Evolutionary conservation across 2,797 vertebrate species (phyloP).

Genomic region (Pantherophis alleghaniensis): DNA sequence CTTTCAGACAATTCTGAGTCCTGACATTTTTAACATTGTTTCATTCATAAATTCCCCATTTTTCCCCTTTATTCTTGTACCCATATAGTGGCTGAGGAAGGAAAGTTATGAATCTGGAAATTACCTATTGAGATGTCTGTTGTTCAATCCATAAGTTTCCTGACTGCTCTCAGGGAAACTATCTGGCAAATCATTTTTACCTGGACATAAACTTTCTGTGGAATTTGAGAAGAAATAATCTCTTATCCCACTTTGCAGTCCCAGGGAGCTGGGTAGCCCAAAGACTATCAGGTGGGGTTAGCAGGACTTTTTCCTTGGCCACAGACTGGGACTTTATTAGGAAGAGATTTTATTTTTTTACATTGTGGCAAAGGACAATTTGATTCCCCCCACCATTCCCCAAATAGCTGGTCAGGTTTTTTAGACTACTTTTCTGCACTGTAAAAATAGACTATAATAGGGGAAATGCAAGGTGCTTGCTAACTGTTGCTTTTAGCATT

Average conservation of each 20-base stretch:
- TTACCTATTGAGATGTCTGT: background rate
- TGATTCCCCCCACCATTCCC: background rate
- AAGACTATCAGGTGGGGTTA: background rate
- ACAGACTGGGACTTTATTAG: background rate
- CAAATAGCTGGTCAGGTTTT: background rate
- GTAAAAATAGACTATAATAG: background rate
- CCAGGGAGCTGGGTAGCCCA: background rate
- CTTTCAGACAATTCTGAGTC: background rate
- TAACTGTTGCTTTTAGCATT: background rate
- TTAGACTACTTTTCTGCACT: background rate
- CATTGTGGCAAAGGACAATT: background rate
- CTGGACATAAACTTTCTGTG: background rate
- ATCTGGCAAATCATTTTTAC: background rate
- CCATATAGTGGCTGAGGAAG: background rate
- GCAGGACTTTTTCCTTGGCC: background rate
- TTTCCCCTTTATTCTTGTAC: background rate
- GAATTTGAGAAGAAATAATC: background rate
- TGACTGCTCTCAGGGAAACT: background rate
- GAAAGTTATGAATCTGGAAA: background rate
- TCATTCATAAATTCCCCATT: background rate
- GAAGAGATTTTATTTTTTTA: background rate
- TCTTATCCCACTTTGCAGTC: background rate
- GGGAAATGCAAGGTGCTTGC: background rate
- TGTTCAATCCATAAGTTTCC: background rate
- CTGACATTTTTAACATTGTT: background rate